Evolutionary conservation across 2,113 vertebrate genomes (phyloP).

Genomic region (Poecile atricapillus): DNA sequence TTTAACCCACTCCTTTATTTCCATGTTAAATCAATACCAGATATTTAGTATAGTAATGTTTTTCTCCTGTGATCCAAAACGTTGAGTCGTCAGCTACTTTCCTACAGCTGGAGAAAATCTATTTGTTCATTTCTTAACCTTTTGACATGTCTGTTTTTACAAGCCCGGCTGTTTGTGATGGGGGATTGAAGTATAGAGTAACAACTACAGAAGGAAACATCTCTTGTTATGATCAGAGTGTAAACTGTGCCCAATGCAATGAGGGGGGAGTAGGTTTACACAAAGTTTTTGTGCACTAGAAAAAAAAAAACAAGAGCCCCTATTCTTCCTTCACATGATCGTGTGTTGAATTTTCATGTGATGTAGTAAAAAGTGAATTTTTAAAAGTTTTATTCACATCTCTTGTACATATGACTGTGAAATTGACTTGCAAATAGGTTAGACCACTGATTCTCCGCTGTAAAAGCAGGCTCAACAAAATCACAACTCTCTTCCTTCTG

Average conservation of each 20-base stretch:
- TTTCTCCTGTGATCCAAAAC: background rate
- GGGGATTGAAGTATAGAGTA: conserved; percentile 1
- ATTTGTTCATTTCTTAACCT: conserved; percentile 53
- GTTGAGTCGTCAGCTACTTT: conserved; percentile 17
- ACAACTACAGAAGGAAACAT: conserved; percentile 37
- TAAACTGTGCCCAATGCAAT: background rate
- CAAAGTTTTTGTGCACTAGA: background rate
- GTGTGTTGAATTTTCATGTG: background rate
- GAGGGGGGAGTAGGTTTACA: background rate
- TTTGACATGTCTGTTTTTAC: conserved; percentile 61
- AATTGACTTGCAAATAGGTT: background rate
- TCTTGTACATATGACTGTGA: background rate
- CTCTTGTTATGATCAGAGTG: conserved; percentile 14
- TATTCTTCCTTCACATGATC: background rate
- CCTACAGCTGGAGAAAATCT: conserved; percentile 1
- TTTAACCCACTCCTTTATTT: background rate
- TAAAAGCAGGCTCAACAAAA: background rate
- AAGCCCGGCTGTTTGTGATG: background rate
- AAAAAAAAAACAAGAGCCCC: background rate
- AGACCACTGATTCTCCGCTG: background rate
- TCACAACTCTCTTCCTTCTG: background rate
- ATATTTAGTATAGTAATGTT: background rate
- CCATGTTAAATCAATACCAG: background rate
- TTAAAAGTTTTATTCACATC: background rate
- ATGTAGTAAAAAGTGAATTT: background rate